Evolutionary conservation across 2,797 vertebrate species (phyloP).

Genomic region (Sebastes vulpes): DNA sequence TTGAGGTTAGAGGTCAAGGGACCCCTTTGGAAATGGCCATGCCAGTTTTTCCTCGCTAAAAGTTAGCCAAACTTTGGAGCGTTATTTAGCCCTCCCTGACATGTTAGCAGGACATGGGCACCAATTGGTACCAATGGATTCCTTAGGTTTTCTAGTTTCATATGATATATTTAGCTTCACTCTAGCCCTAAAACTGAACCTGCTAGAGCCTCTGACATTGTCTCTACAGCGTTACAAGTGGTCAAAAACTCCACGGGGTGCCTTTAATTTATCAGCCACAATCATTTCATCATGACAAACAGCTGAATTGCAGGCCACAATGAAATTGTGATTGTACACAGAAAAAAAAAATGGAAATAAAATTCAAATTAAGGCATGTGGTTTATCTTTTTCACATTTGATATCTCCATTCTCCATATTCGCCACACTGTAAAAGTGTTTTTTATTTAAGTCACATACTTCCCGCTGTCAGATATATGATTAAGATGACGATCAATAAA

Average conservation of each 20-base stretch:
- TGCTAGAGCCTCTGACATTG: no score
- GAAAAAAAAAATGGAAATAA: background rate
- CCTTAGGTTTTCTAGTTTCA: no score
- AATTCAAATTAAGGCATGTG: background rate
- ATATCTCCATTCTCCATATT: background rate
- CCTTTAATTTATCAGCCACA: background rate
- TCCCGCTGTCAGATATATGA: slow-evolving; percentile 9
- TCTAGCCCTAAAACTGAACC: no score
- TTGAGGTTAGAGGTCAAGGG: no score
- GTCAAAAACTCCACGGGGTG: background rate
- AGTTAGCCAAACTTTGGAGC: no score
- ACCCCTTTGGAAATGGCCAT: no score
- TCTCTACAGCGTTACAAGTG: background rate
- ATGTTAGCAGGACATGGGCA: no score
- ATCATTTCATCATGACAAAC: slow-evolving; percentile 6
- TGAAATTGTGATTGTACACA: background rate
- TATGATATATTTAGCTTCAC: no score
- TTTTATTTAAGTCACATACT: background rate
- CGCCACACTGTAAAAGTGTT: background rate
- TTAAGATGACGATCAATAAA: slow-evolving; percentile 11
- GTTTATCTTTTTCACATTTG: background rate
- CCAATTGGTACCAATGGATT: no score
- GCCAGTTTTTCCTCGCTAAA: no score
- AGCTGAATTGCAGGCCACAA: background rate
- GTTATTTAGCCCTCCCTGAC: no score